Evolutionary conservation across 2,113 vertebrate species (phyloP), one percentile per base, ranked within the genome.

Genomic region (Fulica atra): DNA sequence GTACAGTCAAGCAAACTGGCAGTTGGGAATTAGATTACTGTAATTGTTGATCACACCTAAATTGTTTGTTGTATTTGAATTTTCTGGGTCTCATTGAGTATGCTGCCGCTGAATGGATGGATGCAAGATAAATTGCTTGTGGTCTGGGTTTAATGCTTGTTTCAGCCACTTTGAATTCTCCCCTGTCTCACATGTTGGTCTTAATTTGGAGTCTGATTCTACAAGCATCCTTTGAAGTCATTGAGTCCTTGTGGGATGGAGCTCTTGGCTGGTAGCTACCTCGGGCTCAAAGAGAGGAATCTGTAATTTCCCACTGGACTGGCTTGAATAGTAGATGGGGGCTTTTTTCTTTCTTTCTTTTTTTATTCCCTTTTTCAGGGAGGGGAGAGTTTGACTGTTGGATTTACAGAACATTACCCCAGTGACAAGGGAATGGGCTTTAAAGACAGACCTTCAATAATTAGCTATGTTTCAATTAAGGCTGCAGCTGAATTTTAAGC

Each of bases 401-500:
- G 79, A 66, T 83, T 91, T 93, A 63, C 51, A 70, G 74, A 92
- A 77, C 68, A 64, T 70, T 94, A 81, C 51, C 46, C 63, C 46
- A 73, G 76, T 84, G 64, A 86, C 53, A 81, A 87, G 85, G 68
- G 86, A 95, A 85, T 31, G 25, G 89, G 42, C 78, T 92, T 38
- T 70, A 89, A 83, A 90, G 78, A 33, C 88, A 91, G 63, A n/a
- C 80, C 59, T 93, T 89, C 54, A 56, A 7, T 94, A 97, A 97
- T 97, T 97, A 97, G 85, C 73, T 82, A 72, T 59, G 42, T 94
- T 94, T 96, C 94, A 97, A 81, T 96, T 88, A 95, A 80, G 42
- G n/a, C 89, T 86, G 73, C 42, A 80, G 83, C 77, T 93, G 88
- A 94, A 94, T 83, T 84, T 76, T 83, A 95, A 96, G 73, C 64